Evolutionary conservation across 2,113 vertebrate genomes (phyloP).

Genomic region (Ageneiosus marmoratus): DNA sequence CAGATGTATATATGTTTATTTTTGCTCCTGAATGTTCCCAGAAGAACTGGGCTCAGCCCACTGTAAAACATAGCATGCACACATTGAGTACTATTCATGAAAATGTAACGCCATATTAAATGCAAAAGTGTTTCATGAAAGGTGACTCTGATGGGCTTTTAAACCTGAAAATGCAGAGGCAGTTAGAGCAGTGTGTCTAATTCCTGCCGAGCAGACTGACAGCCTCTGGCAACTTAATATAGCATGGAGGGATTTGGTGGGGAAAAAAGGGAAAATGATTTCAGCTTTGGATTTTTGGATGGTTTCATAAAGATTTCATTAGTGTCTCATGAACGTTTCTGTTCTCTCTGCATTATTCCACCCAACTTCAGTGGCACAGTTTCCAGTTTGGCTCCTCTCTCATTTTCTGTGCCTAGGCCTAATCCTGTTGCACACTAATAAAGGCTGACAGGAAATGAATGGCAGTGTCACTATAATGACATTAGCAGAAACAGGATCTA

Average conservation of each 20-base stretch:
- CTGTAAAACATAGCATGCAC: neutral
- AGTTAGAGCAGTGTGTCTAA: slow-evolving; percentile 20
- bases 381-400: slow-evolving; percentile 19
- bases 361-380: slow-evolving; percentile 37
- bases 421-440: slow-evolving; percentile 50
- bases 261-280: neutral
- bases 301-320: slow-evolving; percentile 44
- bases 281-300: slow-evolving; percentile 32
- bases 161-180: slow-evolving; percentile 21
- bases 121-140: slow-evolving; percentile 17
- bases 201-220: slow-evolving; percentile 20
- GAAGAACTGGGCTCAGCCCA: neutral
- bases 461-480: slow-evolving; percentile 39
- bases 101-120: slow-evolving; percentile 22
- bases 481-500: slow-evolving; percentile 47
- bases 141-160: slow-evolving; percentile 21
- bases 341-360: slow-evolving; percentile 34
- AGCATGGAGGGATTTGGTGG: slow-evolving; percentile 24
- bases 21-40: neutral
- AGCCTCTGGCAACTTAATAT: slow-evolving; percentile 39
- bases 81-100: neutral
- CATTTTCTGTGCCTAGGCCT: slow-evolving; percentile 30
- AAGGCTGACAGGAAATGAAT: slow-evolving; percentile 49
- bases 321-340: slow-evolving; percentile 32
- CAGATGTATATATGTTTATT: neutral